Percentiles rank a stretch among this genome's conserved stretches.
Conservation (phyloP, 1,140 invertebrate genomes). For the Triops longicaudatus region DNA sequence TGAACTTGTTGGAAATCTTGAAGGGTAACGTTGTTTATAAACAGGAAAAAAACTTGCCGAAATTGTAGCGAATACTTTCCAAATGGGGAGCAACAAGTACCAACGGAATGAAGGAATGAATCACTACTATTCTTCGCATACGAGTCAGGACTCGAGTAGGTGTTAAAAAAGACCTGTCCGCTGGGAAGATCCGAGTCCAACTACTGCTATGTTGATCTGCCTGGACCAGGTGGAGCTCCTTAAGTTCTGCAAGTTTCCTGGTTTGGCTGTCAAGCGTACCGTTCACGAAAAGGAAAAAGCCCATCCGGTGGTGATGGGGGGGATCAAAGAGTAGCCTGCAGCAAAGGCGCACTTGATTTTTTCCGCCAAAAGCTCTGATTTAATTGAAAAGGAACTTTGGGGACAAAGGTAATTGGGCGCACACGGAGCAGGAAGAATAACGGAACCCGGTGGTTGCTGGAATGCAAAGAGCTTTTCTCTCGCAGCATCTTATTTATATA, state of each 20-base stretch:
- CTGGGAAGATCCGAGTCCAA: not conserved
- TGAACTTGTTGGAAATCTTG: not conserved
- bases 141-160: not conserved
- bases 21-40: not conserved
- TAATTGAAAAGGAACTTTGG: not conserved
- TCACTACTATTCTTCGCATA: not conserved
- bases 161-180: not conserved
- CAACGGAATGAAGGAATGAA: not conserved
- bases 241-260: not conserved
- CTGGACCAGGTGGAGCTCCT: conserved; percentile 9
- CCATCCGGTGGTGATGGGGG: not conserved
- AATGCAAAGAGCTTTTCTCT: conserved; percentile 2
- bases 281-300: not conserved
- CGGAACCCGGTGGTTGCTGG: not conserved
- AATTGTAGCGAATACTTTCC: too few relatives aligned
- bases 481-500: conserved; percentile 4
- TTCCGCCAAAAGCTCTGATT: not conserved
- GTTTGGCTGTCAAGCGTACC: not conserved
- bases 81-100: too few relatives aligned
- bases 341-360: conserved; percentile 1
- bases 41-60: too few relatives aligned
- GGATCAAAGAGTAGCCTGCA: not conserved
- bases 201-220: not conserved
- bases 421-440: not conserved
- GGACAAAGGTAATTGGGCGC: not conserved